phyloP scores from a whole-genome alignment of 2,888 invertebrate genomes.

The Oligia strigilis region DNA sequence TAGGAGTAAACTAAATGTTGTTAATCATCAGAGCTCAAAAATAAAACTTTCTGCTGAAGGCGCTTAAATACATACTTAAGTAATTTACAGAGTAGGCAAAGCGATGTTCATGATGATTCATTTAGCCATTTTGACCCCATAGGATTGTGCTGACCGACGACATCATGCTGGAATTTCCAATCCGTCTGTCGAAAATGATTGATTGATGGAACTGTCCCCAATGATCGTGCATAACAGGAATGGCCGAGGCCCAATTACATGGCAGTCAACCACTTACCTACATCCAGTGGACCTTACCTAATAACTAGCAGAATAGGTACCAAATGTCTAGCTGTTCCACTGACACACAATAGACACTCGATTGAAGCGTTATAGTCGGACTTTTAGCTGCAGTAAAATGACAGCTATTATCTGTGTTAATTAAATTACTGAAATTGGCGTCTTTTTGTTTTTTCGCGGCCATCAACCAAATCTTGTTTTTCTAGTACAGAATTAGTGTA shows the following conservation, averaged over 20 bases:
- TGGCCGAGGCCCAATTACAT: conserved; percentile 18
- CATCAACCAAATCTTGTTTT: too few species aligned
- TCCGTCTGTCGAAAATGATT: conserved; percentile 22
- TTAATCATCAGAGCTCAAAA: neutral
- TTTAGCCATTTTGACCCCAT: conserved; percentile 14
- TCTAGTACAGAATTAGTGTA: too few species aligned
- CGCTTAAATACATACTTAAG: too few species aligned
- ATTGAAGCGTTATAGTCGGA: neutral
- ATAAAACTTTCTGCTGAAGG: neutral
- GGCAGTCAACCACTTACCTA: conserved; percentile 1
- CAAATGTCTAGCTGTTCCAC: neutral
- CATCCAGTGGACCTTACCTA: neutral
- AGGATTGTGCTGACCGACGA: neutral
- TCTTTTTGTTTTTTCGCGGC: too few species aligned
- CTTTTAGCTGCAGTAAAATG: too few species aligned
- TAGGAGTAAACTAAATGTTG: neutral
- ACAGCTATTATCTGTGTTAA: too few species aligned
- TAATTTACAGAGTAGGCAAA: neutral
- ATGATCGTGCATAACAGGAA: conserved; percentile 24
- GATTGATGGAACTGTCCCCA: conserved; percentile 28
- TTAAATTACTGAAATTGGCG: too few species aligned
- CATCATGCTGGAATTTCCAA: conserved; percentile 18
- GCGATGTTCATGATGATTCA: neutral
- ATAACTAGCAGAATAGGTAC: neutral
- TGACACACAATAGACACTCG: neutral